Evolutionary conservation across 2,113 vertebrate species (phyloP).

Genomic region (Bungarus multicinctus): DNA sequence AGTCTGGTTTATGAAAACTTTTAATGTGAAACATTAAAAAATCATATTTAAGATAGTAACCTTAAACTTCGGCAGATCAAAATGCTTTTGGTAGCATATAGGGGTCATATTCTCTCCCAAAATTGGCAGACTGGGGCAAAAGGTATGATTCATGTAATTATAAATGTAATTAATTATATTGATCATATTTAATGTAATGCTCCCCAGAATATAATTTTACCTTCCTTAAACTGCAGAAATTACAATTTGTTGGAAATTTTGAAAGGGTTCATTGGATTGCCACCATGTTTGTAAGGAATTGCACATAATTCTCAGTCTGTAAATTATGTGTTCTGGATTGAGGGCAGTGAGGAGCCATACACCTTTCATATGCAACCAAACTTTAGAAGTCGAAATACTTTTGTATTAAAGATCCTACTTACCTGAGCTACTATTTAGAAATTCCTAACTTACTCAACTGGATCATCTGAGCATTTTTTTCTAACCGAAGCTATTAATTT

Average conservation of each 20-base stretch:
- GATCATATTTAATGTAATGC: neutral
- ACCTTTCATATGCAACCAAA: neutral
- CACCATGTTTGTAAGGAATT: neutral
- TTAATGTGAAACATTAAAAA: neutral
- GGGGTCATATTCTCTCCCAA: neutral
- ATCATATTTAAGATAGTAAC: neutral
- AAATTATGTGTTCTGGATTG: neutral
- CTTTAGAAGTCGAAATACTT: neutral
- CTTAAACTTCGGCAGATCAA: neutral
- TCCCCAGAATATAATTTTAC: neutral
- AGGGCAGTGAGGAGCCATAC: neutral
- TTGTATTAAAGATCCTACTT: neutral
- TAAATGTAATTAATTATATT: neutral
- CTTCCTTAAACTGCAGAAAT: neutral
- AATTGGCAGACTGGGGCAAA: neutral
- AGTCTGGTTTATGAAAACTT: neutral
- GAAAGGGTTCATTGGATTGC: neutral
- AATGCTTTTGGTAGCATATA: neutral
- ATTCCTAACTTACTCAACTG: neutral
- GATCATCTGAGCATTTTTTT: neutral
- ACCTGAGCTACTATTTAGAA: neutral
- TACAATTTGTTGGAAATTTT: neutral
- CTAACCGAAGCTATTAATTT: neutral
- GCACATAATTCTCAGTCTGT: neutral
- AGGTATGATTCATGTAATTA: neutral